Percentiles rank a stretch among this genome's conserved stretches.
phyloP scores from a whole-genome alignment of 2,888 invertebrate species.

The Thymelicus acteon region DNA sequence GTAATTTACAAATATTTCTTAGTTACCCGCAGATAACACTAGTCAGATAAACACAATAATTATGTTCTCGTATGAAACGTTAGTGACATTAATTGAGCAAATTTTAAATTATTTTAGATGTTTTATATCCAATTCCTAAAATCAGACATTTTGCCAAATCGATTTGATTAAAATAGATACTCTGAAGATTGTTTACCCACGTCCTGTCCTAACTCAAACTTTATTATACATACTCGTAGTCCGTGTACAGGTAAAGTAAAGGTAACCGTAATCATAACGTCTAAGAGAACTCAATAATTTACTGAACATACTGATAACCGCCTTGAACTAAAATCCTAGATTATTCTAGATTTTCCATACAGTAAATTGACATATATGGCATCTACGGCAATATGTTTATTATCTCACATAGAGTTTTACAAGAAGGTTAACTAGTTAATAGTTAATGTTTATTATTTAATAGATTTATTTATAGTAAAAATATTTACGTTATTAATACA shows the following conservation, averaged over 20 bases:
- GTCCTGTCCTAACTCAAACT: constrained; percentile 10
- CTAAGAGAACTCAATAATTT: constrained; percentile 36
- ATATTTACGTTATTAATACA: no score
- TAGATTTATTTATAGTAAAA: no score
- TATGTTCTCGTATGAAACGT: no score
- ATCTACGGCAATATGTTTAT: background rate
- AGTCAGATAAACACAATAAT: no score
- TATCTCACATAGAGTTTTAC: background rate
- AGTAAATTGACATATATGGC: constrained; percentile 12
- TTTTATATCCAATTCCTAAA: no score
- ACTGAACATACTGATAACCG: constrained; percentile 37
- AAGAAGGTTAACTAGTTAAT: no score
- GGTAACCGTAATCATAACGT: constrained; percentile 35
- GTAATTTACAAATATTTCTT: no score
- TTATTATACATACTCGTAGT: constrained; percentile 33
- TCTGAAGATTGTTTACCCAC: background rate
- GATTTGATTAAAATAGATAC: background rate
- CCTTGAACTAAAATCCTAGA: constrained; percentile 48
- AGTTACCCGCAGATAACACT: no score
- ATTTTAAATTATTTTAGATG: no score
- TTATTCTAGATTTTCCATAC: constrained; percentile 43
- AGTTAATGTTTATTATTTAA: no score
- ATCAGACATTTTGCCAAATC: no score
- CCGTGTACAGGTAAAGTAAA: constrained; percentile 5
- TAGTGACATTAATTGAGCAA: no score